Percentiles rank a stretch among this genome's conserved stretches.
Evolutionary conservation across 2,113 vertebrate genomes (phyloP).

Genomic region (Aegithalos caudatus): DNA sequence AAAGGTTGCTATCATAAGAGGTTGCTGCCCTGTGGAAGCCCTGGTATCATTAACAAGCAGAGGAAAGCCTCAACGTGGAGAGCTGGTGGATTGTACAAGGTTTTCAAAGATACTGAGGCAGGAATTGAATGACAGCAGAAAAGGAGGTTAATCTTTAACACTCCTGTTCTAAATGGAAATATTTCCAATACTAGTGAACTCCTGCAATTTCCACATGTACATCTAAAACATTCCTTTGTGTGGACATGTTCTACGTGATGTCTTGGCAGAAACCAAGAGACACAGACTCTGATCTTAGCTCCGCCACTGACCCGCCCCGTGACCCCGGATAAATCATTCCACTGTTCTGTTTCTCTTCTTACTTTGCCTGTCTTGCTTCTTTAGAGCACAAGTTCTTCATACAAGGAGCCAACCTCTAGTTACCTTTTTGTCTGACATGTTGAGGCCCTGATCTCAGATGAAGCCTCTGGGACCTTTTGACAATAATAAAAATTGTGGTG

Average conservation of each 20-base stretch:
- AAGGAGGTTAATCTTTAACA: slow-evolving; percentile 45
- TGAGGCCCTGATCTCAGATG: not conserved
- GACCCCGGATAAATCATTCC: slow-evolving; percentile 56
- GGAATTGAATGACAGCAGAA: slow-evolving; percentile 12
- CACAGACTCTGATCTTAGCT: slow-evolving; percentile 41
- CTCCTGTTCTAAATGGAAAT: slow-evolving; percentile 5
- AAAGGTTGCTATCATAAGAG: slow-evolving; percentile 41
- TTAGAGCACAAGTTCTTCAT: not conserved
- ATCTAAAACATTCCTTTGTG: slow-evolving; percentile 30
- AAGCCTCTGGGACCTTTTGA: not conserved
- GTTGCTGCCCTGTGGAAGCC: not conserved
- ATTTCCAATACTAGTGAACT: slow-evolving; percentile 11
- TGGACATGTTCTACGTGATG: slow-evolving; percentile 41
- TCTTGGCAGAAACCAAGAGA: slow-evolving; percentile 14
- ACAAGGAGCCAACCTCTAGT: not conserved
- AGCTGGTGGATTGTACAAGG: not conserved
- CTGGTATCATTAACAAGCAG: not conserved
- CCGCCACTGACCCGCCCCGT: not conserved
- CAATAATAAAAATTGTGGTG: not conserved
- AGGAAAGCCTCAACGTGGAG: not conserved
- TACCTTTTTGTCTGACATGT: not conserved
- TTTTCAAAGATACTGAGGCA: not conserved
- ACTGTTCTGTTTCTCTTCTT: slow-evolving; percentile 27
- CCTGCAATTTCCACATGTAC: not conserved
- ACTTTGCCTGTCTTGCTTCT: not conserved